Conservation (phyloP, 2,797 vertebrate species). For the Myripristis murdjan region DNA sequence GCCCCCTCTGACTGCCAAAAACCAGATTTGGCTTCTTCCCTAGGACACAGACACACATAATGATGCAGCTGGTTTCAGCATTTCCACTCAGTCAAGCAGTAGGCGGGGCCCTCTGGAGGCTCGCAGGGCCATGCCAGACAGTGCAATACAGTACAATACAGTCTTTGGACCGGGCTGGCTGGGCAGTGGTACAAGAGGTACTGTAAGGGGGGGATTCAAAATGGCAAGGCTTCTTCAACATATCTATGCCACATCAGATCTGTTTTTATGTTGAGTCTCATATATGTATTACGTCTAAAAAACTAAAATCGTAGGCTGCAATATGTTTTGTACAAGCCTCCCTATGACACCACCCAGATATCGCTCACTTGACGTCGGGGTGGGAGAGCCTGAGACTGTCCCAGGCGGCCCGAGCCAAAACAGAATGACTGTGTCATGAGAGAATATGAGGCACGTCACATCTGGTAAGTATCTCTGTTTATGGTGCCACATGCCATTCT, state of each 20-base stretch:
- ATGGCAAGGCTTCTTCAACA: neutral
- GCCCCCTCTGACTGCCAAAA: slow-evolving; percentile 66
- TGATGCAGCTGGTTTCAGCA: slow-evolving; percentile 72
- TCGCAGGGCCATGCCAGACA: slow-evolving; percentile 23
- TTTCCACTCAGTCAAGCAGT: slow-evolving; percentile 66
- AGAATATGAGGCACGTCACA: slow-evolving; percentile 58
- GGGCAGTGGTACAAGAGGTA: slow-evolving; percentile 7
- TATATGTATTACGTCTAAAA: no score
- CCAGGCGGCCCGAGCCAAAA: neutral
- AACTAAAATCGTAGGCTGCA: neutral
- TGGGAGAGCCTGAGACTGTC: slow-evolving; percentile 20
- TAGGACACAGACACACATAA: slow-evolving; percentile 66
- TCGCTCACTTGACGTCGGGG: neutral
- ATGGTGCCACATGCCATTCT: slow-evolving; percentile 71
- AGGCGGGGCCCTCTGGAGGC: slow-evolving; percentile 35
- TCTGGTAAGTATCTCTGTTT: slow-evolving; percentile 74
- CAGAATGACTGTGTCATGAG: slow-evolving; percentile 36
- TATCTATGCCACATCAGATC: neutral
- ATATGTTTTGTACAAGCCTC: slow-evolving; percentile 3
- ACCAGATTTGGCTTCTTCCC: slow-evolving; percentile 71
- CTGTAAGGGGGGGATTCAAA: neutral
- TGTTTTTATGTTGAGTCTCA: slow-evolving; percentile 6
- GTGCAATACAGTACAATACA: slow-evolving; percentile 14
- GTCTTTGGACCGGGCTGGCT: slow-evolving; percentile 15
- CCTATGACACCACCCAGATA: neutral